Evolutionary conservation across 2,113 vertebrate species (phyloP).

Genomic region (Pygathrix nemaeus): DNA sequence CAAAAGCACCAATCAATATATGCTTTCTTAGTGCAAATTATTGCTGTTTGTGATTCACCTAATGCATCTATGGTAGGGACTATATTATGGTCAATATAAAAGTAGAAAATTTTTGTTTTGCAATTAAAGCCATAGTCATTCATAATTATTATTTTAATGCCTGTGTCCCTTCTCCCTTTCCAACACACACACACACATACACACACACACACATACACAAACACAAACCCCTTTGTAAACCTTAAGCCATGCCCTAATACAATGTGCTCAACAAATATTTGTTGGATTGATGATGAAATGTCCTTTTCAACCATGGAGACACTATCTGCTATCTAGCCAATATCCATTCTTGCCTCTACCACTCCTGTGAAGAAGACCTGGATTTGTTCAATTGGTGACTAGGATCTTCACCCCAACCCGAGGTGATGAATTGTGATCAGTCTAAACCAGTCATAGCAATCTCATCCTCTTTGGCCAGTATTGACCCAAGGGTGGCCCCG

Average conservation of each 20-base stretch:
- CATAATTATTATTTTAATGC: background rate
- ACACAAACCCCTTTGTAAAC: background rate
- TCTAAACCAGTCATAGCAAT: background rate
- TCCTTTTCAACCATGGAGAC: background rate
- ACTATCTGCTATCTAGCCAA: background rate
- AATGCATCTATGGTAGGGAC: background rate
- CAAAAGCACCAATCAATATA: conserved; percentile 43
- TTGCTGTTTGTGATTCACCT: background rate
- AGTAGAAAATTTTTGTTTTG: background rate
- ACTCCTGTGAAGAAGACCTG: background rate
- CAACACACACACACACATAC: too few species aligned
- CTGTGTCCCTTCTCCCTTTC: background rate
- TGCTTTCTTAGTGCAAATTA: conserved; percentile 11
- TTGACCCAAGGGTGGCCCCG: too few species aligned
- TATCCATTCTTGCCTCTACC: background rate
- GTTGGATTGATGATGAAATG: background rate
- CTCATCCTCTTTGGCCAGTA: too few species aligned
- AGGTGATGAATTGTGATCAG: background rate
- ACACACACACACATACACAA: background rate
- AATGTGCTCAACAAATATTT: background rate
- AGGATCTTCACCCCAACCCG: background rate
- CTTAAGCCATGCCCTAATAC: background rate
- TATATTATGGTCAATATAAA: background rate
- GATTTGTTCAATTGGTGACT: background rate
- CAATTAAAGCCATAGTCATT: background rate